phyloP scores from a whole-genome alignment of 2,113 vertebrate genomes.

The Genyomyrus donnyi region DNA sequence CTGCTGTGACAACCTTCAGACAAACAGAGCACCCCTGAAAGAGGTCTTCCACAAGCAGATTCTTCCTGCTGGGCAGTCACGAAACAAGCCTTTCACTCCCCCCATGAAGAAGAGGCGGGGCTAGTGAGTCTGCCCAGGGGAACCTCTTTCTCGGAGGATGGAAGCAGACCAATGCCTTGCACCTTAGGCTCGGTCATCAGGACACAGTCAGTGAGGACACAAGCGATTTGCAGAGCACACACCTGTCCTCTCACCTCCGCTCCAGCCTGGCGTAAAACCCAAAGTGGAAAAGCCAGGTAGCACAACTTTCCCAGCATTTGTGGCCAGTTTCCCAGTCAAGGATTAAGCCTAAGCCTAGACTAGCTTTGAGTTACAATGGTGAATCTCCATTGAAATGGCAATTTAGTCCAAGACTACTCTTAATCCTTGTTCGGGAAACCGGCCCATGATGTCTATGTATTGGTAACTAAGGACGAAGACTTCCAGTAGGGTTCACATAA shows the following conservation, averaged over 20 bases:
- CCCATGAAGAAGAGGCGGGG: slow-evolving; percentile 91
- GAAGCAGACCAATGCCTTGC: slow-evolving; percentile 82
- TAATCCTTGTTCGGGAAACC: too few relatives aligned
- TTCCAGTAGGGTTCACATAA: background rate
- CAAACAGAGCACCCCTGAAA: slow-evolving; percentile 86
- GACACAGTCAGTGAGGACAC: slow-evolving; percentile 52
- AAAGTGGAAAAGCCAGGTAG: background rate
- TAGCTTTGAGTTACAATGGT: too few relatives aligned
- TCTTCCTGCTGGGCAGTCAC: slow-evolving; percentile 86
- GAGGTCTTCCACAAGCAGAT: slow-evolving; percentile 87
- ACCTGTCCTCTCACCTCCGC: slow-evolving; percentile 68
- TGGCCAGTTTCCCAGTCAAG: too few relatives aligned
- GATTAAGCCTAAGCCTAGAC: too few relatives aligned
- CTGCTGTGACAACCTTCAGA: slow-evolving; percentile 94
- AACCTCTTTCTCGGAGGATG: slow-evolving; percentile 80
- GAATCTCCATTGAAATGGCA: too few relatives aligned
- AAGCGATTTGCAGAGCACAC: slow-evolving; percentile 32
- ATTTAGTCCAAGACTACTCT: too few relatives aligned
- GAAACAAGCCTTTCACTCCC: slow-evolving; percentile 90
- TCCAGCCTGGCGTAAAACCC: background rate
- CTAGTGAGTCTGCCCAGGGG: slow-evolving; percentile 85
- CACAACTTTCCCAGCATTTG: background rate
- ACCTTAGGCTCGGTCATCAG: slow-evolving; percentile 82
- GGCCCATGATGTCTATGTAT: too few relatives aligned
- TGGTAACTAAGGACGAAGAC: background rate